Percentiles rank a stretch among this genome's conserved stretches.
phyloP scores from a whole-genome alignment of 2,113 vertebrate species.

The Sclerurus mexicanus region DNA sequence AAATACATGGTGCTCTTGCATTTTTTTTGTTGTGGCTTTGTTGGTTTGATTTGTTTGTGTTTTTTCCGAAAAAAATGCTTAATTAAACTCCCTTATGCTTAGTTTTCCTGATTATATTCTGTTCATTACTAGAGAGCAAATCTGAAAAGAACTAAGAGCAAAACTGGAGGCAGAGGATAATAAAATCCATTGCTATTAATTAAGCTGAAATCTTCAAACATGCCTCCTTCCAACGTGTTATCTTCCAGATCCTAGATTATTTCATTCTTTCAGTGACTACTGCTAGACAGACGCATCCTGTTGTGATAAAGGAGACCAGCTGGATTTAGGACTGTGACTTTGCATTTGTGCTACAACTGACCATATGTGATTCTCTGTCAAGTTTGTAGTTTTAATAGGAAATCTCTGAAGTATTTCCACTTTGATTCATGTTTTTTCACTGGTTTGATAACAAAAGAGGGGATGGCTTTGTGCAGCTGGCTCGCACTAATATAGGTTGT shows the following conservation, averaged over 20 bases:
- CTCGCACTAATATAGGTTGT: neutral
- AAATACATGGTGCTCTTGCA: neutral
- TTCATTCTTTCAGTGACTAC: neutral
- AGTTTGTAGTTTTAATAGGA: neutral
- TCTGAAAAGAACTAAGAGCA: constrained; percentile 3
- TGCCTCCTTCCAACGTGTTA: neutral
- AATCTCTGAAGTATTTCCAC: neutral
- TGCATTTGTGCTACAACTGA: neutral
- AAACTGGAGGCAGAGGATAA: constrained; percentile 10
- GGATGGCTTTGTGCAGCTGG: neutral
- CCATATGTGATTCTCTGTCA: constrained; percentile 22
- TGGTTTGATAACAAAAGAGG: neutral
- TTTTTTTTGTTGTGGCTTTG: neutral
- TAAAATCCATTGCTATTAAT: constrained; percentile 35
- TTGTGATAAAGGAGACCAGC: neutral
- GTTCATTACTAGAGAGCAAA: neutral
- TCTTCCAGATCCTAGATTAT: neutral
- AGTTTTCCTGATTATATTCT: neutral
- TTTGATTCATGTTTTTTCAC: constrained; percentile 13
- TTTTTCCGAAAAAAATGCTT: neutral
- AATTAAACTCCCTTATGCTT: neutral
- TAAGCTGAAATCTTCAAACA: constrained; percentile 1
- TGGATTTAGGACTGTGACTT: constrained; percentile 12
- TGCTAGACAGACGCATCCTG: neutral
- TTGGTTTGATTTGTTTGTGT: neutral